Conservation (phyloP, 2,113 vertebrate species). For the Tenebrosternarchus preto region DNA sequence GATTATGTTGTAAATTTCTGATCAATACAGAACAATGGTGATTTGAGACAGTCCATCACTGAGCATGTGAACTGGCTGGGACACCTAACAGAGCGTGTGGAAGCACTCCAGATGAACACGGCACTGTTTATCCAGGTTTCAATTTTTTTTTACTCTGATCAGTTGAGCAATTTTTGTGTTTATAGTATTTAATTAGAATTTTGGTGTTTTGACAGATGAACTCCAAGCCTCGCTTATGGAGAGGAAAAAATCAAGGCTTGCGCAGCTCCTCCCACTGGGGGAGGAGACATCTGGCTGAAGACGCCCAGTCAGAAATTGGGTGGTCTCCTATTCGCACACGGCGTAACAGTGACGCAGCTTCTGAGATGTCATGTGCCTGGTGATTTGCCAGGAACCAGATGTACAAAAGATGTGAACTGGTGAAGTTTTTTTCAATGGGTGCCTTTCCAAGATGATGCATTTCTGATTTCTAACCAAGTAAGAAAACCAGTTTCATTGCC, state of each 20-base stretch:
- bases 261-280: slow-evolving; percentile 54
- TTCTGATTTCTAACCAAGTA: too few relatives aligned
- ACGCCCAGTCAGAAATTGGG: slow-evolving; percentile 72
- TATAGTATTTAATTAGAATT: not conserved
- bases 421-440: too few relatives aligned
- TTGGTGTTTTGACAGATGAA: slow-evolving; percentile 70
- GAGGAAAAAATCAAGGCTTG: slow-evolving; percentile 64
- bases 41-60: slow-evolving; percentile 68
- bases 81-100: slow-evolving; percentile 72
- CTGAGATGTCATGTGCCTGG: slow-evolving; percentile 82
- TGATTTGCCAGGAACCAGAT: slow-evolving; percentile 39
- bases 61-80: slow-evolving; percentile 75
- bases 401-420: not conserved
- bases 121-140: slow-evolving; percentile 75
- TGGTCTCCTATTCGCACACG: slow-evolving; percentile 73
- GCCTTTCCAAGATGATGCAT: too few relatives aligned
- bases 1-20: not conserved
- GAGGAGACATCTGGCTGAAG: slow-evolving; percentile 59
- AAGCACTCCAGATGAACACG: slow-evolving; percentile 76
- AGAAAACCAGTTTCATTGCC: too few relatives aligned
- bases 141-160: not conserved
- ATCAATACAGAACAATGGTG: slow-evolving; percentile 59
- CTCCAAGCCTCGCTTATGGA: slow-evolving; percentile 71
- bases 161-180: not conserved
- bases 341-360: slow-evolving; percentile 77